phyloP scores from a whole-genome alignment of 2,113 vertebrate genomes.

The Pantherophis guttatus region DNA sequence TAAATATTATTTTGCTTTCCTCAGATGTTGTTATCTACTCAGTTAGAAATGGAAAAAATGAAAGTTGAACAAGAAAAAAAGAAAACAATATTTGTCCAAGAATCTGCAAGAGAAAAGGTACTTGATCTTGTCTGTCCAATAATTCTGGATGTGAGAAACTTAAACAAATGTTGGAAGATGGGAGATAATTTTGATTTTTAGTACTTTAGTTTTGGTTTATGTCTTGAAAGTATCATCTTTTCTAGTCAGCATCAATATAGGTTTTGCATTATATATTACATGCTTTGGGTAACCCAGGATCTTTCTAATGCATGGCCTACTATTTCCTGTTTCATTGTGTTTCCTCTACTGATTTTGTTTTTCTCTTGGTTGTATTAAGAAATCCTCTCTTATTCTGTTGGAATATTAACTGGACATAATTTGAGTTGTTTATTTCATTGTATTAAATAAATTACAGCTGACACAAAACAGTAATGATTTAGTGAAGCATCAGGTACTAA shows the following conservation, averaged over 20 bases:
- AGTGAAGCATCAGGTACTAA: background rate
- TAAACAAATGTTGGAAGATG: background rate
- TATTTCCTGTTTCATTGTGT: background rate
- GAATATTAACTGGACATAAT: background rate
- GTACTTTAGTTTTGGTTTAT: background rate
- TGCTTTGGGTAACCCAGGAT: background rate
- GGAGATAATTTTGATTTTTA: background rate
- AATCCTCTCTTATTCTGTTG: background rate
- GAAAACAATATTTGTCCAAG: slow-evolving; percentile 87
- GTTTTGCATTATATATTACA: background rate
- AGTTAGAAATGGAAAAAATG: slow-evolving; percentile 98
- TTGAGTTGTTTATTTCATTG: background rate
- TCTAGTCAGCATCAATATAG: background rate
- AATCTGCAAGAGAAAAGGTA: slow-evolving; percentile 94
- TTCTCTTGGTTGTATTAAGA: background rate
- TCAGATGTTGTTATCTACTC: slow-evolving; percentile 84
- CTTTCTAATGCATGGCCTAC: background rate
- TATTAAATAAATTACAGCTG: background rate
- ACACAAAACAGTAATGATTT: background rate
- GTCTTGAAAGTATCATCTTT: background rate
- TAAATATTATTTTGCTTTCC: slow-evolving; percentile 28
- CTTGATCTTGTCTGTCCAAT: background rate
- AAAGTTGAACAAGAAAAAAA: slow-evolving; percentile 98
- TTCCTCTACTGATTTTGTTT: background rate
- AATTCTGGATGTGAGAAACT: background rate